Base-by-base conservation (phyloP, 1,140 invertebrate genomes). In the Drosophila tropicalis region DNA sequence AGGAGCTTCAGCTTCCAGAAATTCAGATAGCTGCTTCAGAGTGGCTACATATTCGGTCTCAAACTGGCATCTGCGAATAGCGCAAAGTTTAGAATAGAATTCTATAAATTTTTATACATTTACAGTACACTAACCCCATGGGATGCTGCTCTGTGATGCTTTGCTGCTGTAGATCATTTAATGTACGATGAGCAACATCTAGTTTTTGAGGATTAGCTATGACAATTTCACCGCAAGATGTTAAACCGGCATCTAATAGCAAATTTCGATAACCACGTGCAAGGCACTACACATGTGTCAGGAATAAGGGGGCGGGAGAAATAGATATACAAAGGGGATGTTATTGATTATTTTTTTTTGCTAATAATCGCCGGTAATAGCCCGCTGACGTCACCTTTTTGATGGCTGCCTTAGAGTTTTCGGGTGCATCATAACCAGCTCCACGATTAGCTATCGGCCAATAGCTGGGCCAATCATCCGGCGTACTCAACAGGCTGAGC, bases 391-490 rank as follows among this genome's bases (percentile, higher is more conserved):
- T 81, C 84, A 80, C 67, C 81, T 91, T 91, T 77, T 90, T 91
- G 51, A 92, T 73, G 62, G 90, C 91, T 55, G 90, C 89, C 67
- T 77, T 80, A 1, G 91, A 90, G 64, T 92, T 92, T 67, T 92
- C 91, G 6, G 91, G 91, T 22, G 90, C 91, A 77, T 92, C 91
- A 70, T 91, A 92, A 34, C 79, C 81, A 67, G 83, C 90, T 36
- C 86, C 91, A 25, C 86, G 83, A 62, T 90, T 83, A 12, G 90
- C 91, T 17, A 92, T 91, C 22, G 91, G 84, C 91, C 90, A 92
- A 44, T 87, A 91, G 56, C 74, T 81, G 32, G 87, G 77, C 65
- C 86, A 68, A 39, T 92, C 90, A 51, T 90, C 81, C 25, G 78
- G 75, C 5, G 75, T 68, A 15, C 64, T 80, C 13, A 79, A 78